Evolutionary conservation across 2,113 vertebrate genomes (phyloP).

Genomic region (Vicugna pacos): DNA sequence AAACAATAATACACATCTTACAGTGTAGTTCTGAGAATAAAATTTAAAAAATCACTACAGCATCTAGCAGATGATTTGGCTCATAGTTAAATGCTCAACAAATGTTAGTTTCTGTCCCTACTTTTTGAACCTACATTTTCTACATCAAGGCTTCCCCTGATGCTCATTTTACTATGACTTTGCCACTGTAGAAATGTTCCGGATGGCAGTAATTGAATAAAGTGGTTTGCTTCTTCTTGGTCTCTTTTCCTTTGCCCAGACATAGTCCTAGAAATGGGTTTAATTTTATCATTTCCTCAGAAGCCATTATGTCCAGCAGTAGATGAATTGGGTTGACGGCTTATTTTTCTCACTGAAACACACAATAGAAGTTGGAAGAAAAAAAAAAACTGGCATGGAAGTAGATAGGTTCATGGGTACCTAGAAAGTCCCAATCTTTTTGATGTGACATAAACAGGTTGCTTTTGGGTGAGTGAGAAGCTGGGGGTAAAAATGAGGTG

Average conservation of each 20-base stretch:
- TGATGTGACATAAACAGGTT: background rate
- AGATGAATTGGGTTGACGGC: background rate
- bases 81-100: constrained; percentile 10
- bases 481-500: background rate
- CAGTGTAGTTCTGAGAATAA: background rate
- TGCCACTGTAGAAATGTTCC: background rate
- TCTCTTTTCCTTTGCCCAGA: background rate
- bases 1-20: background rate
- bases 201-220: background rate
- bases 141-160: background rate
- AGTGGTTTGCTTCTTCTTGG: background rate
- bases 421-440: background rate
- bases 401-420: background rate
- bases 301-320: background rate
- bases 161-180: constrained; percentile 33
- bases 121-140: constrained; percentile 10
- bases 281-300: background rate
- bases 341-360: background rate
- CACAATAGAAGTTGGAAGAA: background rate
- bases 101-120: background rate
- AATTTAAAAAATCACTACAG: background rate
- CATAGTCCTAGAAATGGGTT: background rate
- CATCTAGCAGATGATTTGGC: background rate
- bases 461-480: background rate
- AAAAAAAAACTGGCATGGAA: background rate